Conservation (phyloP, 2,797 vertebrate genomes). For the Sebastes trivittatus region DNA sequence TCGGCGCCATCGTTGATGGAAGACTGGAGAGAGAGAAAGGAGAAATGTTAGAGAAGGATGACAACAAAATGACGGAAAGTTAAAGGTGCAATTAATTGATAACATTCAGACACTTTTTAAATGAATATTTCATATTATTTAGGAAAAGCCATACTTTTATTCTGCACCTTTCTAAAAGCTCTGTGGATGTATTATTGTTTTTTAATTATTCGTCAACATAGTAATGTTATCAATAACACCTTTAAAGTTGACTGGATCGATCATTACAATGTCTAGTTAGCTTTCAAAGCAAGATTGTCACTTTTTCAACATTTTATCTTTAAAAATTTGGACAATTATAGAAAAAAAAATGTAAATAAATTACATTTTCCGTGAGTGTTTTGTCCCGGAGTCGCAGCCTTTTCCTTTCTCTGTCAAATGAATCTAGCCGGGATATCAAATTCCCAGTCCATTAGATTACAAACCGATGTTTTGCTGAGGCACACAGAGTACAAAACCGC, state of each 20-base stretch:
- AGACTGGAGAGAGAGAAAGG: conserved; percentile 77
- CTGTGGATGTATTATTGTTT: too few species aligned
- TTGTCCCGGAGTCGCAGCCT: neutral
- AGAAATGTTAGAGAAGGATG: neutral
- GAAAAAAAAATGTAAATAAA: neutral
- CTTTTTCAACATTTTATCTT: neutral
- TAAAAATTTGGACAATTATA: neutral
- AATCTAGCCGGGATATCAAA: neutral
- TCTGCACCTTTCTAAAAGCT: too few species aligned
- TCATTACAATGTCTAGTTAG: neutral
- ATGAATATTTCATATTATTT: too few species aligned
- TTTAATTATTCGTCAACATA: too few species aligned
- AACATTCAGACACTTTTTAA: too few species aligned
- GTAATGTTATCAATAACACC: too few species aligned
- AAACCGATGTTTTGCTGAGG: neutral
- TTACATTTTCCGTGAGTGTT: neutral
- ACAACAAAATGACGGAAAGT: neutral
- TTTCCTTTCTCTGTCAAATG: neutral
- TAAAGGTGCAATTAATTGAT: neutral
- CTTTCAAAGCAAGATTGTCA: neutral
- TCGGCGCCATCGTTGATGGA: conserved; percentile 91
- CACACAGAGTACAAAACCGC: conserved; percentile 7
- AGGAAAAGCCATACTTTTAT: too few species aligned
- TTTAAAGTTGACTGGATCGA: neutral
- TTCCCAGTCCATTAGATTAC: conserved; percentile 22